A percentile compares a stretch with the other conserved stretches of the same genome.
Evolutionary conservation across 1,140 invertebrate species (phyloP).

Genomic region (Sycophaga agraensis): DNA sequence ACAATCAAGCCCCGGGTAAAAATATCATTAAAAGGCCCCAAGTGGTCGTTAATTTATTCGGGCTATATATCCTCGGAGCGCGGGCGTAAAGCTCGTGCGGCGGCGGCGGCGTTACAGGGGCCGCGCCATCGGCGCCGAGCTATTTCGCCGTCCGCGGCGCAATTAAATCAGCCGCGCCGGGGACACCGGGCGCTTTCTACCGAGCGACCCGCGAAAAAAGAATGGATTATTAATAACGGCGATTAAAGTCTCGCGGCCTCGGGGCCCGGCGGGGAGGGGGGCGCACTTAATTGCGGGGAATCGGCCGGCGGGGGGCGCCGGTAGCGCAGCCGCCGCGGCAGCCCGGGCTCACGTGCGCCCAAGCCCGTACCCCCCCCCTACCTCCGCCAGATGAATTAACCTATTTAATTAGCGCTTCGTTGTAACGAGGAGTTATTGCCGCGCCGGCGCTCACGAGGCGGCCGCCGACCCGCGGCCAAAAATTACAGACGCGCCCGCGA

Average conservation of each 20-base stretch:
- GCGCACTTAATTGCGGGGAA: neutral
- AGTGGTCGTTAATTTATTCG: constrained; percentile 6
- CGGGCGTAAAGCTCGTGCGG: too few relatives aligned
- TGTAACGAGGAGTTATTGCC: constrained; percentile 27
- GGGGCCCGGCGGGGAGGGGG: too few relatives aligned
- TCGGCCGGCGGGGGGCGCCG: neutral
- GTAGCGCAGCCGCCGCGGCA: too few relatives aligned
- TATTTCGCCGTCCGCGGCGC: too few relatives aligned
- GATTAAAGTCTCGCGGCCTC: constrained; percentile 4
- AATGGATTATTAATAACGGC: constrained; percentile 23
- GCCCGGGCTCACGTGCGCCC: neutral
- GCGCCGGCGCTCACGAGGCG: neutral
- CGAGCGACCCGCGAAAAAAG: neutral
- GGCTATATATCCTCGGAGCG: too few relatives aligned
- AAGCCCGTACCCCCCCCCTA: neutral
- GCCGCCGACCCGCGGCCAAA: too few relatives aligned
- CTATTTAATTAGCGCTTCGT: constrained; percentile 30
- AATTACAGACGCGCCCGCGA: constrained; percentile 22
- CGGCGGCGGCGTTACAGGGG: too few relatives aligned
- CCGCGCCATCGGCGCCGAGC: neutral
- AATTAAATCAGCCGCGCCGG: neutral
- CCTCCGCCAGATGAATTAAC: constrained; percentile 26
- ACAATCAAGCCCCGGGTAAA: too few relatives aligned
- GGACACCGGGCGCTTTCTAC: neutral
- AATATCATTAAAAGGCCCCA: too few relatives aligned